Evolutionary conservation across 2,113 vertebrate genomes (phyloP).

Genomic region (Urocolius indicus): DNA sequence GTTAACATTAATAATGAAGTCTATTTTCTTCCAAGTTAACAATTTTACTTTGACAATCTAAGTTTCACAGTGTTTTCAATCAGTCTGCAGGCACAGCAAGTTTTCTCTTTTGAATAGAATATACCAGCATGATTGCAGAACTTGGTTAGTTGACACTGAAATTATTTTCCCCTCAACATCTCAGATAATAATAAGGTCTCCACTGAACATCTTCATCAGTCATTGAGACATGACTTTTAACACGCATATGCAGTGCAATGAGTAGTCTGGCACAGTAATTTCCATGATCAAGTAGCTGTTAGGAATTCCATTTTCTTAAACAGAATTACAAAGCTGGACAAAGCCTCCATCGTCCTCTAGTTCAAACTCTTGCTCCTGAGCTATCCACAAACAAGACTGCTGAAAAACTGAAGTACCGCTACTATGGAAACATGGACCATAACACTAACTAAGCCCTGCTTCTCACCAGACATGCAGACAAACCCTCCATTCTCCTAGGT

Average conservation of each 20-base stretch:
- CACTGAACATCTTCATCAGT: not conserved
- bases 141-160: not conserved
- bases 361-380: not conserved
- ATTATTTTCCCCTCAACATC: not conserved
- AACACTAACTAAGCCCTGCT: not conserved
- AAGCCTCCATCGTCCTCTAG: not conserved
- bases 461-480: not conserved
- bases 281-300: not conserved
- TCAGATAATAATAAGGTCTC: not conserved
- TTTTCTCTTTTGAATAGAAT: not conserved
- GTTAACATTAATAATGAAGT: not conserved
- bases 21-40: not conserved
- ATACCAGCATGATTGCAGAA: not conserved
- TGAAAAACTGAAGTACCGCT: not conserved
- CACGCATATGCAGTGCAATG: not conserved
- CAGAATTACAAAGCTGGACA: not conserved
- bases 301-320: not conserved
- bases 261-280: not conserved
- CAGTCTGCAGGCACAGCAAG: not conserved
- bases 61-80: not conserved
- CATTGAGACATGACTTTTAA: not conserved
- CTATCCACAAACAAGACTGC: not conserved
- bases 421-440: fast-evolving
- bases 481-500: not conserved
- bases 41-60: not conserved